These are phyloP conservation scores for Zaprionus kolodkinae DNA, from an alignment of 1,140 invertebrate species.

Conservation along the genomic window DNA sequence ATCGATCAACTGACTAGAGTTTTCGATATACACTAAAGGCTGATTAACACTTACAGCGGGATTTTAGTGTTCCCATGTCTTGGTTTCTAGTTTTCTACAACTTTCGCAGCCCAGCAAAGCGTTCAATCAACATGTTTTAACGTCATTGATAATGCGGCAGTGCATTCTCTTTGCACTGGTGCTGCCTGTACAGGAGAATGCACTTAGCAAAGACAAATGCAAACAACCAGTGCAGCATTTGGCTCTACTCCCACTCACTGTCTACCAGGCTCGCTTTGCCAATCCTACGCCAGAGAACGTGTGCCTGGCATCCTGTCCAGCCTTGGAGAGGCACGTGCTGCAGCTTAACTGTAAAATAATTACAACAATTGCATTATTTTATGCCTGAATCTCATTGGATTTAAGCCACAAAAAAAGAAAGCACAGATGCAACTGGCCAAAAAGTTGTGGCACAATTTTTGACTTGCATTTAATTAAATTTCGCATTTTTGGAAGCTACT, in stretches of 20 bases:
- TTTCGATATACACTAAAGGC: background rate
- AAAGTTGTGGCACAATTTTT: constrained; percentile 39
- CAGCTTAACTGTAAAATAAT: constrained; percentile 63
- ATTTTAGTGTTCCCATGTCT: background rate
- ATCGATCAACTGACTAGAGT: background rate
- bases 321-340: constrained; percentile 52
- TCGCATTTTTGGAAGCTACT: constrained; percentile 65
- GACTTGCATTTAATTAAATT: constrained; percentile 77
- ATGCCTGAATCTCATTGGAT: constrained; percentile 41
- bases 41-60: background rate
- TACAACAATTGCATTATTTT: constrained; percentile 74
- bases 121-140: constrained; percentile 3
- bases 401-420: background rate
- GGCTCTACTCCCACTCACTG: background rate
- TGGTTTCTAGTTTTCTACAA: background rate
- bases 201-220: constrained; percentile 60
- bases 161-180: constrained; percentile 6
- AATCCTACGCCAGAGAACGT: constrained; percentile 33
- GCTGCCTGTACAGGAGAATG: constrained; percentile 42
- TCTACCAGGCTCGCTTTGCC: background rate
- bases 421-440: constrained; percentile 1
- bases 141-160: constrained; percentile 14
- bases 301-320: constrained; percentile 33
- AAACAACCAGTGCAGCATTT: constrained; percentile 38
- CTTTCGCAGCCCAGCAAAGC: background rate